Evolutionary conservation across 1,140 invertebrate genomes (phyloP), one percentile per base, ranked within the genome.

Genomic region (Drosophila teissieri): DNA sequence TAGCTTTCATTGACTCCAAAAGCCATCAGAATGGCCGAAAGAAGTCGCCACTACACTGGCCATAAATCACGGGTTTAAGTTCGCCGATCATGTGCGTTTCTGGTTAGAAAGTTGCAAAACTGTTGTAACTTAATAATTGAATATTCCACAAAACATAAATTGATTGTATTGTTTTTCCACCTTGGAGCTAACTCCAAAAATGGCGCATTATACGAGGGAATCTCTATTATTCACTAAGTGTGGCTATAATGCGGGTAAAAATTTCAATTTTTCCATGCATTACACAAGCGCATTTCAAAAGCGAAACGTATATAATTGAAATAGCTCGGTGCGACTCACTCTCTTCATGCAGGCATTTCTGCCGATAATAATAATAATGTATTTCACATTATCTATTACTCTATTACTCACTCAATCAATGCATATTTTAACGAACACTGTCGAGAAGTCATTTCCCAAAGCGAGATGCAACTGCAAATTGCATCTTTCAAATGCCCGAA

Each of bases 381-480:
- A 40, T 69, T 70, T 70, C 31, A 79, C 75, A 88, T 75, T 58
- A 74, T 78, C 64, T 56, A 55, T 64, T 74, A 73, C 68, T 78
- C 64, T 56, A 55, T 64, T 74, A 73, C 68, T 72, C 55, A 63
- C 58, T 45, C 40, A 75, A 60, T 78, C 56, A 56, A 42, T 40
- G 15, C n/a, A 15, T 78, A 48, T 31, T 5, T 42, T 15, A 63
- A 19, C 45, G 45, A 67, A 56, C 52, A 27, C 60, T 62, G 61
- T 65, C 58, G 68, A 80, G 73, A 69, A 77, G 78, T 72, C 79
- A 74, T 88, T 80, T 88, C 80, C 84, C 77, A 60, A 60, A 51
- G 65, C 60, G 76, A 80, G 68, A 89, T 74, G 70, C 77, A 84
- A 89, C 84, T 84, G 77, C 57, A 89, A 88, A 88, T 88, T 89